These are phyloP conservation scores for Ornithorhynchus anatinus DNA, from an alignment of 2,113 vertebrate species.

Conservation along the genomic window DNA sequence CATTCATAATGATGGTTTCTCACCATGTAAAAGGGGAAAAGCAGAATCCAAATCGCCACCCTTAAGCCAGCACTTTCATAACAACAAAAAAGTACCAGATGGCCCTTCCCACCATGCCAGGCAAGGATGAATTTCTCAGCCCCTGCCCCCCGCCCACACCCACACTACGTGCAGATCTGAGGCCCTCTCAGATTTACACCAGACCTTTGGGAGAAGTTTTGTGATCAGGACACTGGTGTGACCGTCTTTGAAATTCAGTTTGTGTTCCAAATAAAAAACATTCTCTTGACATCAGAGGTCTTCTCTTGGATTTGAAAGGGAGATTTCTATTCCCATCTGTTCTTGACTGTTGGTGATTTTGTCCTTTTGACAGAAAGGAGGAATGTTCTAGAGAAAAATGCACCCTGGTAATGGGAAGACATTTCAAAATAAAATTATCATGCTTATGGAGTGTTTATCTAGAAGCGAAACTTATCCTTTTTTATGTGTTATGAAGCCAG, in stretches of 20 bases:
- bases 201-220: neutral
- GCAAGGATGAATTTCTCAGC: neutral
- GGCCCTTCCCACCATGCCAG: neutral
- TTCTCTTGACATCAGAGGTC: neutral
- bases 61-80: neutral
- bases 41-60: neutral
- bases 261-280: conserved; percentile 13
- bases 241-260: conserved; percentile 2
- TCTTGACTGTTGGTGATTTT: neutral
- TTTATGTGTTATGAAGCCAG: neutral
- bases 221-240: neutral
- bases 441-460: neutral
- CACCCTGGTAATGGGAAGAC: neutral
- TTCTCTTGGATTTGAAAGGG: conserved; percentile 17
- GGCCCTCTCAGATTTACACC: neutral
- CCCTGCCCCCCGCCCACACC: neutral
- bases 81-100: neutral
- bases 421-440: neutral
- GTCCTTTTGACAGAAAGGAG: neutral
- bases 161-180: neutral
- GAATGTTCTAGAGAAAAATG: neutral
- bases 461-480: neutral
- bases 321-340: conserved; percentile 15
- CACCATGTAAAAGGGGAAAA: neutral
- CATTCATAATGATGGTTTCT: neutral